These are phyloP conservation scores for Ecdyonurus torrentis DNA, from an alignment of 2,888 invertebrate species.

Conservation along the genomic window DNA sequence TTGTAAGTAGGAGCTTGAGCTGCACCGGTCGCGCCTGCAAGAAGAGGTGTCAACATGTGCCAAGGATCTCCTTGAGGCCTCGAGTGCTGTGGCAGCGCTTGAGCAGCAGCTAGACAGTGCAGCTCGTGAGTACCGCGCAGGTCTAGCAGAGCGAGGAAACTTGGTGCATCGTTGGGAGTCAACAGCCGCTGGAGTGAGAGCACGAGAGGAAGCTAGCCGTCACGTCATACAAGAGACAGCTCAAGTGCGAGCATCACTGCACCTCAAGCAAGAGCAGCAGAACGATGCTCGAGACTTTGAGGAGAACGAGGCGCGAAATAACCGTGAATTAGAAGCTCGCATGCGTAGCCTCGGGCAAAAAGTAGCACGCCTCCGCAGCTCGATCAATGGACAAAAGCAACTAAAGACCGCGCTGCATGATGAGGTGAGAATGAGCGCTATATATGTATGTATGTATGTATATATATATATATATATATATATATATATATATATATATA, in stretches of 20 bases:
- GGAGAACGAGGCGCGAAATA: background rate
- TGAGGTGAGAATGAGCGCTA: no score
- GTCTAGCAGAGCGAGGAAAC: background rate
- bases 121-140: background rate
- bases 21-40: background rate
- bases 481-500: no score
- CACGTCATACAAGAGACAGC: background rate
- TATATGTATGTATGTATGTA: no score
- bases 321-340: background rate
- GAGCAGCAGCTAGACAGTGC: background rate
- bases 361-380: background rate
- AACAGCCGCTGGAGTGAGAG: background rate
- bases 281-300: background rate
- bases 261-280: background rate
- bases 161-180: background rate
- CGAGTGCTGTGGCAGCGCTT: background rate
- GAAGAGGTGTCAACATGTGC: background rate
- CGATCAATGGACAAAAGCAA: background rate
- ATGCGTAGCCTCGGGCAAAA: background rate
- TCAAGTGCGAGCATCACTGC: background rate
- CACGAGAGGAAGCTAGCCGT: background rate
- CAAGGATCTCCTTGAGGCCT: background rate
- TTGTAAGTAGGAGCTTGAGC: background rate
- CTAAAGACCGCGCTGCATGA: background rate
- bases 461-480: no score